Base-by-base conservation (phyloP, 2,113 vertebrate species). In the Turnix velox region DNA sequence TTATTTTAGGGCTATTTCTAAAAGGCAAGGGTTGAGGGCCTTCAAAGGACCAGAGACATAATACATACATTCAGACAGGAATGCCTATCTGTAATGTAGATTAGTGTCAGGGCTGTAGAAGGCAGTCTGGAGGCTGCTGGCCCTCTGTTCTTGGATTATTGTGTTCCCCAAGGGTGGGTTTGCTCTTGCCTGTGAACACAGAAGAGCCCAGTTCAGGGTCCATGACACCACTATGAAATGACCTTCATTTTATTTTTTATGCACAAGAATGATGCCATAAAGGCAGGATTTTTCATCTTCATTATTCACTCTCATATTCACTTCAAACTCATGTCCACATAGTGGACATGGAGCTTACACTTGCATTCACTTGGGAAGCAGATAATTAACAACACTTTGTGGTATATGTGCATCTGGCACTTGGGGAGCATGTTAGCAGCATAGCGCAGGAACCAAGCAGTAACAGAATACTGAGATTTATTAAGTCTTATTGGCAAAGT, bases 101-200 rank as follows among this genome's bases (percentile, higher is more conserved):
- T 18, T 69, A 12, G 9, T 20, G 24, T 82, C 48, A 63, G 24
- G n/a, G 15, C 37, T 75, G 8, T 25, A 46, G 28, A 49, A 76
- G 2, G n/a, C n/a, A n/a, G n/a, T n/a, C 3, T 78, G 12, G 10
- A 35, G n/a, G n/a, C n/a, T 2, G 0, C 3, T 49, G 12, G 27
- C 6, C 11, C 10, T 59, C 16, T 71, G 1, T 39, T 85, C n/a
- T 33, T 67, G 25, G 6, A 11, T 19, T 51, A 15, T 61, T 48
- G 8, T 25, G 22, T 67, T 9, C 14, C 7, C 13, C 9, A 63
- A 15, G 22, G 8, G 5, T 20, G 17, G 7, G 6, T 54, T 91
- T 81, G 4, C 33, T 71, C 23, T 78, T 71, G 28, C 23, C 33
- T 58, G 15, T 17, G 13, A 67, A 11, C 4, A 3, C 31, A 45